These are phyloP conservation scores for Drosophila basisetae DNA, from an alignment of 2,888 invertebrate genomes.

Conservation along the genomic window DNA sequence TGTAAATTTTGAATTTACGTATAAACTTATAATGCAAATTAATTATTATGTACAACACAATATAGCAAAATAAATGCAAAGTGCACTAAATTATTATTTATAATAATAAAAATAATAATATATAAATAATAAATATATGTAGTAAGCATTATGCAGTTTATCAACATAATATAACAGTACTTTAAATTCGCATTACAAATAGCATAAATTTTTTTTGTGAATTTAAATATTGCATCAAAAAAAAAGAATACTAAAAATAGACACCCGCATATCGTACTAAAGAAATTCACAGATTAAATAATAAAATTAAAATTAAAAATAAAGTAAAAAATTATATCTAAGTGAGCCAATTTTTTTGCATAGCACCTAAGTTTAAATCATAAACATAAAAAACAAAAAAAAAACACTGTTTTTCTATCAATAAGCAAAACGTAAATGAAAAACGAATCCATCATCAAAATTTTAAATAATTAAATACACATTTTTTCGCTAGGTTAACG, in stretches of 20 bases:
- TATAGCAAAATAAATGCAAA: conserved; percentile 74
- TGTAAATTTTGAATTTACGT: conserved; percentile 78
- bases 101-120: conserved; percentile 52
- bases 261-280: conserved; percentile 74
- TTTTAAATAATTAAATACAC: conserved; percentile 51
- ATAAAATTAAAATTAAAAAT: conserved; percentile 34
- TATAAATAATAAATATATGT: conserved; percentile 14
- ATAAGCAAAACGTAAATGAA: conserved; percentile 39
- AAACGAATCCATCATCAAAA: conserved; percentile 32
- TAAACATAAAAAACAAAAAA: conserved; percentile 55
- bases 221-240: conserved; percentile 60
- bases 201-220: conserved; percentile 74
- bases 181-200: conserved; percentile 73
- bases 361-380: conserved; percentile 68
- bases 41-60: conserved; percentile 58
- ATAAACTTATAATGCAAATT: conserved; percentile 51
- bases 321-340: conserved; percentile 43
- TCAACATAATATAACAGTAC: conserved; percentile 60
- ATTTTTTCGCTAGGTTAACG: conserved; percentile 71
- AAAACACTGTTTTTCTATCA: conserved; percentile 71
- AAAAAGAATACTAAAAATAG: conserved; percentile 45
- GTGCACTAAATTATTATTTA: conserved; percentile 80
- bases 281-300: conserved; percentile 57
- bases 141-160: conserved; percentile 64
- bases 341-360: conserved; percentile 75